Percentiles rank a stretch among this genome's conserved stretches.
Evolutionary conservation across 2,888 invertebrate genomes (phyloP).

Genomic region (Lepetodrilus schrolli): DNA sequence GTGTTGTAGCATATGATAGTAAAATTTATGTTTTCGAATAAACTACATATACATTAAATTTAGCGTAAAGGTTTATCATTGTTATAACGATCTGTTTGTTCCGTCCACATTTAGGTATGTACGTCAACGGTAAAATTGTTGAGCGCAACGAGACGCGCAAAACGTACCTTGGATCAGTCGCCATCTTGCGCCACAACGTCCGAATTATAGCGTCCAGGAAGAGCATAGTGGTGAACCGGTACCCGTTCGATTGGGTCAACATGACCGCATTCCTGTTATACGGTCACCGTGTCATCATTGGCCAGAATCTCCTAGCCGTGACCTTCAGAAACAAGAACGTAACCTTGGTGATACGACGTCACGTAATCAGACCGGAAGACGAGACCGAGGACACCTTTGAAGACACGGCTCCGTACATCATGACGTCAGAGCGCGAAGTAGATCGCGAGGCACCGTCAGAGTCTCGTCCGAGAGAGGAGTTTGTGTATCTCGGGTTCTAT

Average conservation of each 20-base stretch:
- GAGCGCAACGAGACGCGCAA: conserved; percentile 31
- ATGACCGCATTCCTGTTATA: conserved; percentile 31
- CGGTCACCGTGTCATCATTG: conserved; percentile 40
- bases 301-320: conserved; percentile 38
- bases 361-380: not conserved
- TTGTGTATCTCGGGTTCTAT: conserved; percentile 43
- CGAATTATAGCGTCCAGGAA: conserved; percentile 38
- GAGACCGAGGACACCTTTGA: not conserved
- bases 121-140: conserved; percentile 43
- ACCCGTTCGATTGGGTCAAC: conserved; percentile 35
- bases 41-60: too few relatives aligned
- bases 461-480: conserved; percentile 5
- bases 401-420: not conserved
- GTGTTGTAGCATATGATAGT: too few relatives aligned
- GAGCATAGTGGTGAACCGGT: conserved; percentile 38
- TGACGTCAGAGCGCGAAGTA: not conserved
- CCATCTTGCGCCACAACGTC: conserved; percentile 40
- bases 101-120: conserved; percentile 40
- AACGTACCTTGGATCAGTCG: conserved; percentile 42
- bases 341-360: conserved; percentile 38
- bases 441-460: not conserved
- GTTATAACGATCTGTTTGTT: too few relatives aligned
- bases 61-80: too few relatives aligned
- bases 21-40: too few relatives aligned
- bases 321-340: conserved; percentile 40